Conservation (phyloP, 2,797 vertebrate genomes). For the Graptemys geographica region DNA sequence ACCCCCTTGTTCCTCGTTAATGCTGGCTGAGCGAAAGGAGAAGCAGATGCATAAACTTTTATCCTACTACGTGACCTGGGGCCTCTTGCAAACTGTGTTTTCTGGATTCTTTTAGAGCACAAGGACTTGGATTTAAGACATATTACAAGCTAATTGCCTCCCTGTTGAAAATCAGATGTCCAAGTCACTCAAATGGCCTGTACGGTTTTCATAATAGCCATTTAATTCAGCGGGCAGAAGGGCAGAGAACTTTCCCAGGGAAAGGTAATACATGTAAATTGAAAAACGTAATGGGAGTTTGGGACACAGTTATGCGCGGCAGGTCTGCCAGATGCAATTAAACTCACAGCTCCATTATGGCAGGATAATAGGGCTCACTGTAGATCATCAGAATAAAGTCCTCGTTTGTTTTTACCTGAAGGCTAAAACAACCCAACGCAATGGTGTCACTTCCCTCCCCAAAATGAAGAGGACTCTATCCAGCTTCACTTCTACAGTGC, state of each 20-base stretch:
- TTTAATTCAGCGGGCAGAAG: slow-evolving; percentile 60
- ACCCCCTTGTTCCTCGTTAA: neutral
- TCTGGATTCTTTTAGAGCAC: neutral
- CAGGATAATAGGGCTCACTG: neutral
- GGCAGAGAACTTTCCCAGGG: slow-evolving; percentile 42
- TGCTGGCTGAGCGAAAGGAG: fast-evolving
- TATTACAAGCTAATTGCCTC: slow-evolving; percentile 63
- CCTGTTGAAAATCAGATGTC: slow-evolving; percentile 61
- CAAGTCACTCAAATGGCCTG: slow-evolving; percentile 33
- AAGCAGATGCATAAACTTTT: neutral
- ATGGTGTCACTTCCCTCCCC: neutral
- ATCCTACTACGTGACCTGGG: neutral
- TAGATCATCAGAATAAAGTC: slow-evolving; percentile 41
- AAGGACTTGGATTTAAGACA: neutral
- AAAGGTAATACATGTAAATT: slow-evolving; percentile 72
- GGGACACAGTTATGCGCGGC: slow-evolving; percentile 55
- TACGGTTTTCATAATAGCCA: slow-evolving; percentile 63
- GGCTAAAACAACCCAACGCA: neutral
- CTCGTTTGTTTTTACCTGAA: neutral
- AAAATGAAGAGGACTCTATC: neutral
- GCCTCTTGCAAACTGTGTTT: slow-evolving; percentile 19
- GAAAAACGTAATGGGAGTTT: slow-evolving; percentile 64
- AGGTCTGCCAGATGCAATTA: slow-evolving; percentile 68
- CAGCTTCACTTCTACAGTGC: neutral
- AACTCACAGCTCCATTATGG: slow-evolving; percentile 12